phyloP scores from a whole-genome alignment of 23 tunicate genomes.

The Halocynthia aurantium region DNA sequence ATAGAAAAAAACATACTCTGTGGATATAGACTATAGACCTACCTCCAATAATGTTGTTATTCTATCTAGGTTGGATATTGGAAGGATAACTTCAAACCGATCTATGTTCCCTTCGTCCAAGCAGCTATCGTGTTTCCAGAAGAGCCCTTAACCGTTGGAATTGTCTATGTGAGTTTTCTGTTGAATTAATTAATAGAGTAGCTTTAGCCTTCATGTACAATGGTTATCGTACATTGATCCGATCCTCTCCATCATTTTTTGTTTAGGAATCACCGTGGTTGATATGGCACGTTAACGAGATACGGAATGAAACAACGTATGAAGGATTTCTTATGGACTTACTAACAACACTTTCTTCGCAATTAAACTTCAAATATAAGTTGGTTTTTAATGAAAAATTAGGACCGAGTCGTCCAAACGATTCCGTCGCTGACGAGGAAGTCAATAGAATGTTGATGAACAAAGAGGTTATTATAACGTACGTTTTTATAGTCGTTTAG shows the following conservation, averaged over 20 bases:
- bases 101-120: slow-evolving; percentile 57
- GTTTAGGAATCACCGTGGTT: slow-evolving; percentile 54
- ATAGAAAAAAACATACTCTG: not conserved
- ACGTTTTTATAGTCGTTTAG: not conserved
- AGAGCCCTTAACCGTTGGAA: slow-evolving; percentile 38
- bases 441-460: slow-evolving; percentile 36
- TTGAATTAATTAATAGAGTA: not conserved
- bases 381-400: slow-evolving; percentile 33
- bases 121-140: slow-evolving; percentile 69
- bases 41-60: not conserved
- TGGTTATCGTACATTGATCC: too few relatives aligned
- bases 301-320: slow-evolving; percentile 41
- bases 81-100: slow-evolving; percentile 36
- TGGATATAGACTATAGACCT: not conserved
- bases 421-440: slow-evolving; percentile 23
- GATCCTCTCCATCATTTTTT: not conserved
- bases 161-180: slow-evolving; percentile 41
- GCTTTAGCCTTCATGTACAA: too few relatives aligned
- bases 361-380: slow-evolving; percentile 44
- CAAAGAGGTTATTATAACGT: slow-evolving; percentile 23
- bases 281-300: slow-evolving; percentile 50
- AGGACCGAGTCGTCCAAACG: slow-evolving; percentile 16
- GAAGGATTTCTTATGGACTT: slow-evolving; percentile 56
- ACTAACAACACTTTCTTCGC: slow-evolving; percentile 31
- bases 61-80: slow-evolving; percentile 41